Evolutionary conservation across 2,113 vertebrate genomes (phyloP), one percentile per base, ranked within the genome.

Genomic region (Prochilodus magdalenae): DNA sequence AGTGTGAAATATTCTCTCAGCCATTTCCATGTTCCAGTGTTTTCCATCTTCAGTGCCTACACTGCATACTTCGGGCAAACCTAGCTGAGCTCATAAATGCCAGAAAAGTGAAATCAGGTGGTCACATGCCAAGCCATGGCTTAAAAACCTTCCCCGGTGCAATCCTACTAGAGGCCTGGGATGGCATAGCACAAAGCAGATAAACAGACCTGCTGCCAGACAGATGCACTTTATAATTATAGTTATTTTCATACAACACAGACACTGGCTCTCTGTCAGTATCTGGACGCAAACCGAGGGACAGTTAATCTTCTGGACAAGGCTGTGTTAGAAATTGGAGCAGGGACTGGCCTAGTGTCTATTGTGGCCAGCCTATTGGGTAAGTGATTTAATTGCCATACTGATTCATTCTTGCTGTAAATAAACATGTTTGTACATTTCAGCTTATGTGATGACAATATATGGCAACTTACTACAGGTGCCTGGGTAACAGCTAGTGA

Each of bases 291-390:
- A 79, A 95, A 97, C 62, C 86, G 88, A 83, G 88, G 94, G 59
- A 92, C 94, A 88, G 33, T 96, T 78, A 93, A 87, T 88, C 92
- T 98, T 53, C 88, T 87, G 88, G 95, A 95, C 81, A 96, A 96
- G 76, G 93, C 94, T 1, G 89, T 97, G 30, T 87, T 98, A 87
- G 97, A 97, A 92, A 93, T 98, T 0, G 96, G 96, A 1, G 94
- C 97, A 81, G 96, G 96, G 87, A 96, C 96, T 22, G 97, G 96
- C 36, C 93, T 98, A 0, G 26, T 92, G 81, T 91, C 92, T 66
- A 51, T 89, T 11, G 87, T 92, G 33, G 78, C 85, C 20, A 51
- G 88, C 0, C 86, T 92, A 22, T 87, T 94, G 1, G 91, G 93
- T 93, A 47, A 0, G 71, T 59, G 26, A 59, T 27, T 7, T 60